A percentile compares a stretch with the other conserved stretches of the same genome.
Conservation (phyloP, 2,888 invertebrate genomes). For the Entomobrya multifasciata region DNA sequence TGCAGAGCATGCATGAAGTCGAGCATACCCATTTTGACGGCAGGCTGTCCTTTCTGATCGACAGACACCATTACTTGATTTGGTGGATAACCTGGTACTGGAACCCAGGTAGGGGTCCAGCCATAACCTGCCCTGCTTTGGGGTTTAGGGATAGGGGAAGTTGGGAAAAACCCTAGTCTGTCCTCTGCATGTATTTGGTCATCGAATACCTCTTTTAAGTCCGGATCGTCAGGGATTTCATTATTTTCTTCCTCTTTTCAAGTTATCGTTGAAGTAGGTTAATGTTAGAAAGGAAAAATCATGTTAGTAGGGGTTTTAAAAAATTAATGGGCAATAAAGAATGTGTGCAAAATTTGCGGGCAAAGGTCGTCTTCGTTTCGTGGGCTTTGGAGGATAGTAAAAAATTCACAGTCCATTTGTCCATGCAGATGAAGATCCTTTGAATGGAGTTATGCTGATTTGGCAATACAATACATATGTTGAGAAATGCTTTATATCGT, state of each 20-base stretch:
- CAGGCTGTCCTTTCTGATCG: constrained; percentile 48
- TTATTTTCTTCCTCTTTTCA: constrained; percentile 33
- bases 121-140: neutral
- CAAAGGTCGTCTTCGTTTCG: constrained; percentile 42
- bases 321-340: neutral
- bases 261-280: neutral
- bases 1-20: constrained; percentile 64
- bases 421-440: too few relatives aligned
- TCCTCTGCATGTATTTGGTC: constrained; percentile 39
- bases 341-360: constrained; percentile 3
- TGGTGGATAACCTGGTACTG: constrained; percentile 63
- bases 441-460: too few relatives aligned
- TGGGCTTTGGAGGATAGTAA: too few relatives aligned
- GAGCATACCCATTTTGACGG: constrained; percentile 63
- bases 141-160: neutral
- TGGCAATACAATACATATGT: too few relatives aligned
- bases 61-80: constrained; percentile 47
- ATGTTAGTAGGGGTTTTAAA: constrained; percentile 1
- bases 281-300: constrained; percentile 7
- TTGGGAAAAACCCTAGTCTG: constrained; percentile 35
- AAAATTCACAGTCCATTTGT: too few relatives aligned
- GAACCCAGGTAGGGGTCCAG: constrained; percentile 55
- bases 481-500: too few relatives aligned
- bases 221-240: constrained; percentile 22
- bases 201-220: too few relatives aligned